phyloP scores from a whole-genome alignment of 1,140 invertebrate species.

The Gryon sp. region DNA sequence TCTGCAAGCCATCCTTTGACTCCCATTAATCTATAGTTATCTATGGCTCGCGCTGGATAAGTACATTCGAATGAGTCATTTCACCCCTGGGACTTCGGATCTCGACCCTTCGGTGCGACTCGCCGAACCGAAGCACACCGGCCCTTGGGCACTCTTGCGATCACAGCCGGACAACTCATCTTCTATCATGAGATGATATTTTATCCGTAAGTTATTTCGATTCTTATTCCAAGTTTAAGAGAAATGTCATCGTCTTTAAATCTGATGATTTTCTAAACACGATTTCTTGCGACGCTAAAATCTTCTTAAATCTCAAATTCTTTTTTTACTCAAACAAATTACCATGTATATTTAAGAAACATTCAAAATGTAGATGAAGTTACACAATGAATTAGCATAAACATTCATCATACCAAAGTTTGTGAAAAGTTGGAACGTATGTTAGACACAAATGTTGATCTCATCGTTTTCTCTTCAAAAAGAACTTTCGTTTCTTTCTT shows the following conservation, averaged over 20 bases:
- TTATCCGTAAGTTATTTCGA: constrained; percentile 17
- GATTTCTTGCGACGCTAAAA: too few species aligned
- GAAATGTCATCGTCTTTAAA: too few species aligned
- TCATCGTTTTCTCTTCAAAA: constrained; percentile 49
- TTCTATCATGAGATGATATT: constrained; percentile 21
- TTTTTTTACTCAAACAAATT: too few species aligned
- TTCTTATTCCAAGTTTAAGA: too few species aligned
- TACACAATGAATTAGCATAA: constrained; percentile 40
- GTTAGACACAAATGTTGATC: constrained; percentile 49
- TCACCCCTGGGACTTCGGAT: constrained; percentile 77
- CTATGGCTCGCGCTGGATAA: constrained; percentile 77
- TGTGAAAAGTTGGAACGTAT: constrained; percentile 41
- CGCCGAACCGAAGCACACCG: constrained; percentile 58
- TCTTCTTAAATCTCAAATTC: too few species aligned
- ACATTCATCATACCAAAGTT: constrained; percentile 48
- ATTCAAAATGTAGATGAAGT: constrained; percentile 45
- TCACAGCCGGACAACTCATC: constrained; percentile 66
- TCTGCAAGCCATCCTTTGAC: constrained; percentile 67
- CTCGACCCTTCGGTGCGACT: constrained; percentile 67
- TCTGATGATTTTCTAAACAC: not conserved
- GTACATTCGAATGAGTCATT: constrained; percentile 78
- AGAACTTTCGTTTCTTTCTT: constrained; percentile 38
- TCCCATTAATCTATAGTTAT: constrained; percentile 79
- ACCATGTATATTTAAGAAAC: constrained; percentile 8
- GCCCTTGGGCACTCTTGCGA: constrained; percentile 73